Conservation (phyloP, 2,888 invertebrate genomes). For the Eupithecia abbreviata region DNA sequence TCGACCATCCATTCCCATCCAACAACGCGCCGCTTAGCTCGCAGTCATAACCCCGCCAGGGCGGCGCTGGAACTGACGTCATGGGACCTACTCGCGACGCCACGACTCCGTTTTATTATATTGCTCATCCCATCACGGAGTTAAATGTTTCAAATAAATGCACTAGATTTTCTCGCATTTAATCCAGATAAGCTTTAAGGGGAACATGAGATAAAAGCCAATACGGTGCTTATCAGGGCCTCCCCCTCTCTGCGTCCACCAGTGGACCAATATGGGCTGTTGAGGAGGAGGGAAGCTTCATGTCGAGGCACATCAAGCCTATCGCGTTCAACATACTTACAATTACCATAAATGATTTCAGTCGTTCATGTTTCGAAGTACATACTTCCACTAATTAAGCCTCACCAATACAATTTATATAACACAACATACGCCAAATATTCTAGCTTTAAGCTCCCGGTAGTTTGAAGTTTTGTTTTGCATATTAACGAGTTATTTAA, state of each 20-base stretch:
- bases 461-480: slow-evolving; percentile 71
- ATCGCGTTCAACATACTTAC: neutral
- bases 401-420: slow-evolving; percentile 23
- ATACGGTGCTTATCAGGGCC: no score
- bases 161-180: neutral
- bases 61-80: slow-evolving; percentile 30
- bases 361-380: neutral
- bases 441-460: slow-evolving; percentile 67
- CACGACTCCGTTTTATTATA: slow-evolving; percentile 15
- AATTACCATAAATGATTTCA: neutral
- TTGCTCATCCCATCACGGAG: neutral
- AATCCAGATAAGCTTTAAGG: neutral
- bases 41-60: slow-evolving; percentile 61
- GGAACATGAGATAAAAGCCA: no score
- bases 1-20: slow-evolving; percentile 71
- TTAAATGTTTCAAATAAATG: neutral
- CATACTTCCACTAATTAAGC: neutral
- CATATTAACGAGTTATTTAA: slow-evolving; percentile 66
- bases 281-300: neutral
- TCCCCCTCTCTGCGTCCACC: no score
- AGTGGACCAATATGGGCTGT: no score
- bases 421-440: slow-evolving; percentile 56
- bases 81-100: slow-evolving; percentile 7
- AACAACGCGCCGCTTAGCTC: slow-evolving; percentile 68
- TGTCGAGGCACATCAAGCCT: neutral